Percentiles rank a stretch among this genome's conserved stretches.
These are phyloP conservation scores for Propithecus deckenii DNA, from an alignment of 2,797 vertebrate species.

Conservation along the genomic window DNA sequence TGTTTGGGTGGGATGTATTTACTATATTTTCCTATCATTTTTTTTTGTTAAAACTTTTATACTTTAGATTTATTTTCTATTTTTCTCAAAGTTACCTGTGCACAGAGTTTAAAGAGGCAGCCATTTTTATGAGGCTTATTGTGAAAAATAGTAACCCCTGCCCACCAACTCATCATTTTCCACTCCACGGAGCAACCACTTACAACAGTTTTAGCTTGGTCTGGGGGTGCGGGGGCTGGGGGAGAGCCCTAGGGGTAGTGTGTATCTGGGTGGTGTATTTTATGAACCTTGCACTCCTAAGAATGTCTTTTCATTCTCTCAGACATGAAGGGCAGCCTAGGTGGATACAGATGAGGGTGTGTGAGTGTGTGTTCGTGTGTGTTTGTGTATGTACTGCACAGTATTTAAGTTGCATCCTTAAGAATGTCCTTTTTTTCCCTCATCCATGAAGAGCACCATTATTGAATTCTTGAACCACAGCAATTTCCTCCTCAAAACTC, in stretches of 20 bases:
- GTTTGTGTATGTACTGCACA: background rate
- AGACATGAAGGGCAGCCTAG: background rate
- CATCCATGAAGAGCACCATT: background rate
- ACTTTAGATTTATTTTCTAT: background rate
- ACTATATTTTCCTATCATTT: background rate
- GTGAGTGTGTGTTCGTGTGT: background rate
- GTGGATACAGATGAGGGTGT: background rate
- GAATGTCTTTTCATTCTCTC: background rate
- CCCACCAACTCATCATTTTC: background rate
- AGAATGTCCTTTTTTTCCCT: background rate
- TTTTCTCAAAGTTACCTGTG: background rate
- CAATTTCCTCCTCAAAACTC: background rate
- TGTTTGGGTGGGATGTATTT: background rate
- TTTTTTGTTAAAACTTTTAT: background rate
- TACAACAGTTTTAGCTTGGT: background rate
- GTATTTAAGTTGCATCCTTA: background rate
- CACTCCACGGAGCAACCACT: background rate
- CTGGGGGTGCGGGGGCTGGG: fast-evolving
- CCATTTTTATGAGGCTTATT: background rate
- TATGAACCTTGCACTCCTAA: background rate
- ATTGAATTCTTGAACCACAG: background rate
- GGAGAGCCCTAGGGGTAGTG: no score
- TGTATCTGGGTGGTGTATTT: background rate
- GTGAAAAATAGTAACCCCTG: background rate
- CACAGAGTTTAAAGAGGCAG: background rate